phyloP scores from a whole-genome alignment of 1,140 invertebrate genomes.

The Ladona fulva region DNA sequence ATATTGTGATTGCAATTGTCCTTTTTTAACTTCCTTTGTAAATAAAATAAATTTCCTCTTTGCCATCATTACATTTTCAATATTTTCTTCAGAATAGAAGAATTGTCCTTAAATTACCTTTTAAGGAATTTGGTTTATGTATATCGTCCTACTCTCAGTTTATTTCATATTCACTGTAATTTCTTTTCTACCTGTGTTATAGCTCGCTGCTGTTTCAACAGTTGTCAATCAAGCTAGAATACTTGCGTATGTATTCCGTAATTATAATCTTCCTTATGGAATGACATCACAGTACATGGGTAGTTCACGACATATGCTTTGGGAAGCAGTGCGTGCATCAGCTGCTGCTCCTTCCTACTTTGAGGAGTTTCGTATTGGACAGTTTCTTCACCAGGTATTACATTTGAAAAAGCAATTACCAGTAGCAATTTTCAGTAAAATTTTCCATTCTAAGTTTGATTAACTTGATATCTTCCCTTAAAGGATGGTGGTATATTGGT shows the following conservation, averaged over 20 bases:
- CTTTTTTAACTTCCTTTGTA: no score
- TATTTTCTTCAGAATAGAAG: no score
- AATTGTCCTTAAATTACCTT: no score
- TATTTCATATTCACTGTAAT: background rate
- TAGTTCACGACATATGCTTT: slow-evolving; percentile 59
- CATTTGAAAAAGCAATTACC: background rate
- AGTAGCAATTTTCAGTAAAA: background rate
- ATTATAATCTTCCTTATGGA: slow-evolving; percentile 70
- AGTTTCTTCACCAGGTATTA: slow-evolving; percentile 67
- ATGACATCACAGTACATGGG: slow-evolving; percentile 72
- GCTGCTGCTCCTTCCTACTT: slow-evolving; percentile 91
- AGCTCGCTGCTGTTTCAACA: slow-evolving; percentile 70
- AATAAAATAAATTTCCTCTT: no score
- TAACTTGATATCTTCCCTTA: background rate
- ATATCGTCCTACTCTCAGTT: no score
- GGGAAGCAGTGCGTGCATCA: slow-evolving; percentile 84
- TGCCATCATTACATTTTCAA: no score
- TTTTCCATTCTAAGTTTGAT: background rate
- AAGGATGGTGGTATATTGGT: slow-evolving; percentile 77
- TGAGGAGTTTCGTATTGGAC: slow-evolving; percentile 69
- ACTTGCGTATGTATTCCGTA: slow-evolving; percentile 81
- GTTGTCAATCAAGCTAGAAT: slow-evolving; percentile 71
- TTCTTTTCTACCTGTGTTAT: slow-evolving; percentile 26
- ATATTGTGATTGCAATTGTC: no score
- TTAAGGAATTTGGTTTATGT: no score